Evolutionary conservation across 2,797 vertebrate species (phyloP).

Genomic region (Rhabdophis nuchalis): DNA sequence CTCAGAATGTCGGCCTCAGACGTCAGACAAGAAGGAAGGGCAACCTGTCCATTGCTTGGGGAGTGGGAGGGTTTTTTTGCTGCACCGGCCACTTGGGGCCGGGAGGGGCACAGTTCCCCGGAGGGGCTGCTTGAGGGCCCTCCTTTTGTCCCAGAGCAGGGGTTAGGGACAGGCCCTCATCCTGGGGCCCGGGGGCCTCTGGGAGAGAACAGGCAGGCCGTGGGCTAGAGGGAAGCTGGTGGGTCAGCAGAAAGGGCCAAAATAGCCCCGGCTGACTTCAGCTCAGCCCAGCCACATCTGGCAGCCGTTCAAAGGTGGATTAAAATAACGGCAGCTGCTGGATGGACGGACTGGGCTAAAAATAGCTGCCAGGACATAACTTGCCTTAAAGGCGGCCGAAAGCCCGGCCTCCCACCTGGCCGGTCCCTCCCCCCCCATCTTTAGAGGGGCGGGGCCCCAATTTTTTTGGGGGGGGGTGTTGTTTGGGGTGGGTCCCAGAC

Average conservation of each 20-base stretch:
- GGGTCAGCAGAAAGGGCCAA: slow-evolving; percentile 39
- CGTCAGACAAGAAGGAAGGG: neutral
- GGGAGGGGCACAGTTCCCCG: neutral
- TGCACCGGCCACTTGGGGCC: neutral
- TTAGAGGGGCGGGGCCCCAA: neutral
- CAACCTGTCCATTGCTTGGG: neutral
- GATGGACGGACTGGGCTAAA: slow-evolving; percentile 16
- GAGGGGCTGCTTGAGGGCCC: neutral
- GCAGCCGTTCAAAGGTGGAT: slow-evolving; percentile 35
- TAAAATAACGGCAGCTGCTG: slow-evolving; percentile 48
- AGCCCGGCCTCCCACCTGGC: neutral
- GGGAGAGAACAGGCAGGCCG: neutral
- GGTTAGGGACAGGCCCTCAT: neutral
- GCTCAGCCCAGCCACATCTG: slow-evolving; percentile 27
- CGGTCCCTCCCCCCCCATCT: no score
- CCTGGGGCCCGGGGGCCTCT: neutral
- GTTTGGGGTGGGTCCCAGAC: neutral
- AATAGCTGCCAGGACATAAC: slow-evolving; percentile 17
- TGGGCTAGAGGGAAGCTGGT: slow-evolving; percentile 33
- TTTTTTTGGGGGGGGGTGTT: neutral
- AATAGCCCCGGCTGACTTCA: slow-evolving; percentile 27
- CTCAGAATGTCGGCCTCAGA: neutral
- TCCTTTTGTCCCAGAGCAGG: neutral
- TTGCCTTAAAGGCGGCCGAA: slow-evolving; percentile 14
- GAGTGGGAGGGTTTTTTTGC: neutral